Evolutionary conservation across 2,797 vertebrate genomes (phyloP).

Genomic region (Coregonus suidteri): DNA sequence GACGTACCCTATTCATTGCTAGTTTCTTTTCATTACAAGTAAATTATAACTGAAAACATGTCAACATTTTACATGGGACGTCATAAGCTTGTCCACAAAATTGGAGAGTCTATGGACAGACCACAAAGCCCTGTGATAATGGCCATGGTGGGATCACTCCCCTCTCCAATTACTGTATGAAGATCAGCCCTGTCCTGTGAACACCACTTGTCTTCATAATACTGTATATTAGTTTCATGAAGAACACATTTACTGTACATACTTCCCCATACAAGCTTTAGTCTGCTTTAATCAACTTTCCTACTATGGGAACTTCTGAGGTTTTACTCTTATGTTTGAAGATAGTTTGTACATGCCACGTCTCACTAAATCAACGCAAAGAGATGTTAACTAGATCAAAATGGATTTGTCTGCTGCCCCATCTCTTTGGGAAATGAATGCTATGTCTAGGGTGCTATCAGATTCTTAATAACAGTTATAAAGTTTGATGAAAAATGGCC

Average conservation of each 20-base stretch:
- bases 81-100: neutral
- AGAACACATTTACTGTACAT: neutral
- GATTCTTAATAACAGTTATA: conserved; percentile 15
- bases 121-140: neutral
- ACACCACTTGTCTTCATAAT: neutral
- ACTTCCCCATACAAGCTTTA: neutral
- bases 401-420: neutral
- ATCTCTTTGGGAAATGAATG: neutral
- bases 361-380: neutral
- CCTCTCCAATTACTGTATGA: neutral
- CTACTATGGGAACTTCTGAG: neutral
- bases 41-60: neutral
- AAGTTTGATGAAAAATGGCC: conserved; percentile 32
- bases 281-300: neutral
- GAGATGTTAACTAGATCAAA: neutral
- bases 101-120: neutral
- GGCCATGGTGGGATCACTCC: neutral
- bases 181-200: neutral
- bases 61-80: neutral
- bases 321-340: neutral
- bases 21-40: neutral
- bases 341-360: neutral
- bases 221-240: no score
- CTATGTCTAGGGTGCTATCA: conserved; percentile 3
- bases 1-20: neutral